Evolutionary conservation across 2,888 invertebrate species (phyloP).

Genomic region (Melipona beecheii): DNA sequence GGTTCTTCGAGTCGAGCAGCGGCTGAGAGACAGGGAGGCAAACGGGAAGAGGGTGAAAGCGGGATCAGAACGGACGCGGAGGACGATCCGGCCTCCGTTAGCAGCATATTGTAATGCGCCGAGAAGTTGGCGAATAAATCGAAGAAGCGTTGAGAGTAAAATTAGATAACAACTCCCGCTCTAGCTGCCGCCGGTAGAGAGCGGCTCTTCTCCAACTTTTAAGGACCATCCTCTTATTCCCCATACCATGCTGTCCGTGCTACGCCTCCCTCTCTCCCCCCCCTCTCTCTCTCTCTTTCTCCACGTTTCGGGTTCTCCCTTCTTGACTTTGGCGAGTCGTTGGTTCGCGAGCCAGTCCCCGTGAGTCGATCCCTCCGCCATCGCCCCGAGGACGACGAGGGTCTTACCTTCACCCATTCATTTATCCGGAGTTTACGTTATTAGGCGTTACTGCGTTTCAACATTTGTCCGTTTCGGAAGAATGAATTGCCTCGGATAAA

Average conservation of each 20-base stretch:
- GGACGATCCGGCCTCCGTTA: constrained; percentile 77
- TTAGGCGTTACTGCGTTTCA: constrained; percentile 77
- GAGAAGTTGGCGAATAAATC: constrained; percentile 84
- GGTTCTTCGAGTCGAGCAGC: constrained; percentile 4
- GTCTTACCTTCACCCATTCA: constrained; percentile 71
- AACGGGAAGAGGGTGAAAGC: constrained; percentile 52
- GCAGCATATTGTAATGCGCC: constrained; percentile 84
- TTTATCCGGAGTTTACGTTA: constrained; percentile 78
- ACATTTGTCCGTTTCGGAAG: constrained; percentile 75
- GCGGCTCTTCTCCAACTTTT: constrained; percentile 79
- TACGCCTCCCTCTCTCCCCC: constrained; percentile 21
- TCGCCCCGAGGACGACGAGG: constrained; percentile 52
- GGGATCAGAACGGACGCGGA: constrained; percentile 53
- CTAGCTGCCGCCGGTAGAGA: constrained; percentile 74
- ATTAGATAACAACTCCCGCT: constrained; percentile 84
- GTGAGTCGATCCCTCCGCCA: constrained; percentile 42
- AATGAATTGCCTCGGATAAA: constrained; percentile 71
- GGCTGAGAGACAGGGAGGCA: constrained; percentile 48
- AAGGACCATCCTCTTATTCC: constrained; percentile 81
- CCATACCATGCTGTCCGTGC: constrained; percentile 58
- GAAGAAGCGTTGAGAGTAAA: constrained; percentile 84
- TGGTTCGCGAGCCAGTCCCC: constrained; percentile 24
- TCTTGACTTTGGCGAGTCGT: constrained; percentile 32
- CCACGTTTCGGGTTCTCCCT: constrained; percentile 35
- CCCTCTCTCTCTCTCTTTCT: constrained; percentile 56